These are phyloP conservation scores for Tragelaphus imberbis DNA, from an alignment of 2,113 vertebrate genomes.

Conservation along the genomic window DNA sequence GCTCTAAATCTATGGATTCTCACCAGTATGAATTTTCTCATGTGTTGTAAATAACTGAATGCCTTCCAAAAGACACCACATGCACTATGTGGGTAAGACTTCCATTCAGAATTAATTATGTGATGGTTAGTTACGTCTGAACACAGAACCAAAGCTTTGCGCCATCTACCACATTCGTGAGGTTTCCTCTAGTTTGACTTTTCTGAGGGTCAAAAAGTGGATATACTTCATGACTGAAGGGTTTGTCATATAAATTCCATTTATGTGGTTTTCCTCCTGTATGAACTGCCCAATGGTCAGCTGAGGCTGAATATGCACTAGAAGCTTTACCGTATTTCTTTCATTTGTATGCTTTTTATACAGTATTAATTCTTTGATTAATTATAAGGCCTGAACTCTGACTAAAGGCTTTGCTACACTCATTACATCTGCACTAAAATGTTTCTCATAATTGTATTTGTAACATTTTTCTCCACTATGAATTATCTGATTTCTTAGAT, in stretches of 20 bases:
- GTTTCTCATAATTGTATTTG: background rate
- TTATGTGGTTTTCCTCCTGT: background rate
- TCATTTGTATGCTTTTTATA: background rate
- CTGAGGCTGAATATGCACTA: background rate
- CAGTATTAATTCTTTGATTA: background rate
- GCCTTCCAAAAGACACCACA: background rate
- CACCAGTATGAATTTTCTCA: background rate
- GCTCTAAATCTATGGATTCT: background rate
- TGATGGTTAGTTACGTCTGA: background rate
- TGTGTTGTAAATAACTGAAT: background rate
- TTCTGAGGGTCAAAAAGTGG: background rate
- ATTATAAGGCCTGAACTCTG: background rate
- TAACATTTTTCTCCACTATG: background rate
- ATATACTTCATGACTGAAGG: background rate
- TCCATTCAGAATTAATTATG: background rate
- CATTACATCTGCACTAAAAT: background rate
- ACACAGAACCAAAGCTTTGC: background rate
- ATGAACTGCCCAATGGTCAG: background rate
- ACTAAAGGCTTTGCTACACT: background rate
- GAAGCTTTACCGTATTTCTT: background rate
- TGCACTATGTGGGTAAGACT: background rate
- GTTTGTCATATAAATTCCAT: background rate
- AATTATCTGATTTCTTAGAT: background rate
- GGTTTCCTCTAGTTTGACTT: background rate
- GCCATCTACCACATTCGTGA: background rate